Evolutionary conservation across 2,113 vertebrate species (phyloP).

Genomic region (Aphelocoma coerulescens): DNA sequence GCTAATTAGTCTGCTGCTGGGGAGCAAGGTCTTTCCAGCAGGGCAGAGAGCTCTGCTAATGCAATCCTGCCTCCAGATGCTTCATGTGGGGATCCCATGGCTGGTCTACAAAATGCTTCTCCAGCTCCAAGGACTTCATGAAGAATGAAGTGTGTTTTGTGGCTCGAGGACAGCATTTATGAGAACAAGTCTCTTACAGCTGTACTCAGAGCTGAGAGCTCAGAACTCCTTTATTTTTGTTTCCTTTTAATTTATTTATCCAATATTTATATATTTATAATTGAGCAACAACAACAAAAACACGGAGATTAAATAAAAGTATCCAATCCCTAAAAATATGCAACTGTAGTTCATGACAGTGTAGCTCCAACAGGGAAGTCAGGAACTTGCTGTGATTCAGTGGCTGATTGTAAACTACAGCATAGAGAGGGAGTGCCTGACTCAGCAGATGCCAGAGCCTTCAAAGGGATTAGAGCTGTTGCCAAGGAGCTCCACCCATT

Average conservation of each 20-base stretch:
- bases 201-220: background rate
- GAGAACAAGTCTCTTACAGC: background rate
- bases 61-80: background rate
- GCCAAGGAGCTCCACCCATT: conserved; percentile 48
- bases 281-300: background rate
- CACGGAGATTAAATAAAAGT: background rate
- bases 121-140: background rate
- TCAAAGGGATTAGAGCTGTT: conserved; percentile 50
- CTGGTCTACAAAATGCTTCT: background rate
- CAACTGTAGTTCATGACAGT: background rate
- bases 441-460: conserved; percentile 49
- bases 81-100: background rate
- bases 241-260: background rate
- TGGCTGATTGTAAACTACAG: conserved; percentile 3
- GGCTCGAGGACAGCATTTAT: background rate
- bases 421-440: conserved; percentile 13
- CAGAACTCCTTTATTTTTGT: background rate
- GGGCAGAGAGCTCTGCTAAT: background rate
- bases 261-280: background rate
- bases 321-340: background rate
- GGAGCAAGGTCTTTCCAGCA: background rate
- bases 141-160: background rate
- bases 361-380: background rate
- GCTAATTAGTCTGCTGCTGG: conserved; percentile 6
- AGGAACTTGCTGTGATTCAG: conserved; percentile 28